phyloP scores from a whole-genome alignment of 2,797 vertebrate species.

The Sternarchorhynchus goeldii region DNA sequence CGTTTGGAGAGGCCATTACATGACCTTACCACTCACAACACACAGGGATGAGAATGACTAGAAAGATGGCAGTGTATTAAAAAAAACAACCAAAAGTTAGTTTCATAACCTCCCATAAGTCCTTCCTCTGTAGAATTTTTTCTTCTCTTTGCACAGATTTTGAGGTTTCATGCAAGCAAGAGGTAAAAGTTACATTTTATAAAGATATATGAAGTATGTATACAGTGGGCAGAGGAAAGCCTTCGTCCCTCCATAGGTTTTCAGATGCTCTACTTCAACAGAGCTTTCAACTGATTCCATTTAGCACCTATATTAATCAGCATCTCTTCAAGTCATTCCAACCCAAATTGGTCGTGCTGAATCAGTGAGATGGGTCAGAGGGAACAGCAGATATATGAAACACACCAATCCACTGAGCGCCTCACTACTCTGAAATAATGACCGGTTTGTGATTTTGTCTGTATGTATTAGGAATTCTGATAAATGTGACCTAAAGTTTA shows the following conservation, averaged over 20 bases:
- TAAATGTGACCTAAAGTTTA: not conserved
- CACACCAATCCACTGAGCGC: too few species aligned
- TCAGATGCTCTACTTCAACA: not conserved
- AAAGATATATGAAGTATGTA: not conserved
- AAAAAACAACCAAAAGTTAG: not conserved
- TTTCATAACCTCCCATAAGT: not conserved
- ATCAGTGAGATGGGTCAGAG: too few species aligned
- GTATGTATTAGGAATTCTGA: not conserved
- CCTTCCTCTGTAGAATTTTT: not conserved
- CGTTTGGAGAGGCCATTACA: slow-evolving; percentile 64
- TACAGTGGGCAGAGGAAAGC: not conserved
- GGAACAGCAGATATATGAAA: too few species aligned
- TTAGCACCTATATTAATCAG: not conserved
- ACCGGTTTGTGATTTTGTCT: not conserved
- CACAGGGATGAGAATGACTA: slow-evolving; percentile 44
- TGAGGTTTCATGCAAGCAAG: not conserved
- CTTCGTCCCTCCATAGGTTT: not conserved
- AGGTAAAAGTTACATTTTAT: not conserved
- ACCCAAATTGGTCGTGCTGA: not conserved
- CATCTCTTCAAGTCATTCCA: not conserved
- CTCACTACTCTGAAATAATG: too few species aligned
- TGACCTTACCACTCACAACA: slow-evolving; percentile 71
- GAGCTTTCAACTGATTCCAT: not conserved
- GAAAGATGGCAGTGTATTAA: slow-evolving; percentile 9
- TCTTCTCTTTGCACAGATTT: not conserved